Conservation (phyloP, 2,888 invertebrate species). For the Octonoba sinensis region DNA sequence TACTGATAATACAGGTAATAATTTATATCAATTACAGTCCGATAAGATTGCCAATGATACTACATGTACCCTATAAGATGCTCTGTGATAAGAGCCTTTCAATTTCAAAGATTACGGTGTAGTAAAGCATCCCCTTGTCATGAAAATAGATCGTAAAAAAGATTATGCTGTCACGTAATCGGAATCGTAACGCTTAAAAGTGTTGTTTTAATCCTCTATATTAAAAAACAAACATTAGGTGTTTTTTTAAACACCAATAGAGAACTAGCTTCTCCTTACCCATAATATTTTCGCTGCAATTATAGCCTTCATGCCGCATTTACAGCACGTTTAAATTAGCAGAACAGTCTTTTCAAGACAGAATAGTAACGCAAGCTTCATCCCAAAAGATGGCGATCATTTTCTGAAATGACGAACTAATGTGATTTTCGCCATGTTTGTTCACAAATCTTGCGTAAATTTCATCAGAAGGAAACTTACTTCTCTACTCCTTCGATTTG, state of each 20-base stretch:
- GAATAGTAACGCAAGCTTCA: not conserved
- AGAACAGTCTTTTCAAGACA: constrained; percentile 7
- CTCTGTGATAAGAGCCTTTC: too few species aligned
- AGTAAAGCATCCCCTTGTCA: too few species aligned
- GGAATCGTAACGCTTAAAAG: constrained; percentile 15
- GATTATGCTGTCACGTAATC: not conserved
- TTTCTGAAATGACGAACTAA: constrained; percentile 11
- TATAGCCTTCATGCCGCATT: constrained; percentile 31
- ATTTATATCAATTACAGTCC: too few species aligned
- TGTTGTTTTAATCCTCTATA: constrained; percentile 34
- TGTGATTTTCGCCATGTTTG: constrained; percentile 30
- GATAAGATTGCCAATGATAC: too few species aligned
- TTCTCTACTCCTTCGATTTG: too few species aligned
- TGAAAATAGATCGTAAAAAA: constrained; percentile 22
- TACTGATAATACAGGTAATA: too few species aligned
- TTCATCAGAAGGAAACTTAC: too few species aligned
- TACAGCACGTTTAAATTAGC: constrained; percentile 49
- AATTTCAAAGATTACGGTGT: too few species aligned
- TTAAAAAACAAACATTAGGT: constrained; percentile 30
- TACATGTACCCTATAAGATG: too few species aligned
- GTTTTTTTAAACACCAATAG: constrained; percentile 18
- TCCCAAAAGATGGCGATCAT: not conserved
- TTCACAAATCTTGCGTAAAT: not conserved
- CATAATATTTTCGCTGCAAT: constrained; percentile 3
- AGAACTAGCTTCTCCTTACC: too few species aligned